Conservation (phyloP, 2,113 vertebrate species). For the Alligator mississippiensis region DNA sequence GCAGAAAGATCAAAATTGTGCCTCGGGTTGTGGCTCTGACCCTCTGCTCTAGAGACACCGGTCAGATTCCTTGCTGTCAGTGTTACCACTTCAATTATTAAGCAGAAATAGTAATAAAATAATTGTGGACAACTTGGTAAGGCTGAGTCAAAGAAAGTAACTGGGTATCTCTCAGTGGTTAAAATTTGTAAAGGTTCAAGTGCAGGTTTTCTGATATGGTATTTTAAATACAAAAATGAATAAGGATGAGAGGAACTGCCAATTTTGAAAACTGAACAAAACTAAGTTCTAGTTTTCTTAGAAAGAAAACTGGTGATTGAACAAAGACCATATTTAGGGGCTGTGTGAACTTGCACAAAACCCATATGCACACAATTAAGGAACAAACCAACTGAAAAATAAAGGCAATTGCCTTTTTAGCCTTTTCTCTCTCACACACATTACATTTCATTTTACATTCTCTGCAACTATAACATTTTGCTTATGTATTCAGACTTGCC, state of each 20-base stretch:
- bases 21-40: neutral
- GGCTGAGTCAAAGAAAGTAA: neutral
- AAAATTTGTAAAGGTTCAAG: neutral
- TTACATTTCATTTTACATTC: neutral
- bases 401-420: neutral
- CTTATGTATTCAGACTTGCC: neutral
- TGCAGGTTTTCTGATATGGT: rapidly evolving
- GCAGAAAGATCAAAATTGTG: too few relatives aligned
- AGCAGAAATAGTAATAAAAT: neutral
- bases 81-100: neutral
- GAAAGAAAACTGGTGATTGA: neutral
- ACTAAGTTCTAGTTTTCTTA: neutral
- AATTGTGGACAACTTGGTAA: neutral
- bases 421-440: neutral
- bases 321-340: neutral
- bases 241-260: neutral
- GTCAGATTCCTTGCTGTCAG: neutral
- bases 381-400: neutral
- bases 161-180: neutral
- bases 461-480: neutral
- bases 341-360: rapidly evolving
- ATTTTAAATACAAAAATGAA: neutral
- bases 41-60: neutral
- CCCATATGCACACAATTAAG: neutral
- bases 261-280: neutral